A percentile compares a stretch with the other conserved stretches of the same genome.
Evolutionary conservation across 2,888 invertebrate genomes (phyloP).

Genomic region (Mythimna pallens): DNA sequence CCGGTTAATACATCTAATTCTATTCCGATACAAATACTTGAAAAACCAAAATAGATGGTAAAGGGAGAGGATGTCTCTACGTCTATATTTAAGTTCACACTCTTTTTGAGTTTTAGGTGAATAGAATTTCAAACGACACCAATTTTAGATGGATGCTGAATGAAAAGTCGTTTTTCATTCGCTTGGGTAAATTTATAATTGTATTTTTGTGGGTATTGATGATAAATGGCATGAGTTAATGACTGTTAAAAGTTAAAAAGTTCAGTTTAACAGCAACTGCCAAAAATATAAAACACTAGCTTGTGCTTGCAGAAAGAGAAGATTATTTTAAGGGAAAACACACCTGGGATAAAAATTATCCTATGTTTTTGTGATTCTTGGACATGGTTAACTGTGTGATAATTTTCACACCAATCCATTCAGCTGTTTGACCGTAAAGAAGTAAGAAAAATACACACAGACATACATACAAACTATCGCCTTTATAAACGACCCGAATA

Average conservation of each 20-base stretch:
- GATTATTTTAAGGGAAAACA: too few species aligned
- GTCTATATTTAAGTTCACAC: constrained; percentile 42
- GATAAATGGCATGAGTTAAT: not conserved
- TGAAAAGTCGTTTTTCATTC: constrained; percentile 16
- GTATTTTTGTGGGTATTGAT: constrained; percentile 6
- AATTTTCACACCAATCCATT: too few species aligned
- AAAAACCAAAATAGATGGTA: constrained; percentile 51
- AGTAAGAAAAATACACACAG: too few species aligned
- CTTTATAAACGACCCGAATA: too few species aligned
- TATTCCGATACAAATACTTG: constrained; percentile 40
- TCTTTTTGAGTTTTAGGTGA: constrained; percentile 18
- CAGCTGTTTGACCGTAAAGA: too few species aligned
- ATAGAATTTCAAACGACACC: constrained; percentile 17
- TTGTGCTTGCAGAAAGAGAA: too few species aligned
- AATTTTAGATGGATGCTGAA: constrained; percentile 23
- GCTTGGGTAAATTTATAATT: not conserved
- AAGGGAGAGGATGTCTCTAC: constrained; percentile 42
- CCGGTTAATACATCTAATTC: constrained; percentile 49
- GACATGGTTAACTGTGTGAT: too few species aligned
- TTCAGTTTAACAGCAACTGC: too few species aligned
- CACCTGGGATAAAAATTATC: too few species aligned
- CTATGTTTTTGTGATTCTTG: too few species aligned
- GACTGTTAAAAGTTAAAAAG: not conserved
- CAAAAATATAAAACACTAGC: too few species aligned
- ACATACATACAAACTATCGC: too few species aligned